Evolutionary conservation across 2,113 vertebrate species (phyloP), one percentile per base, ranked within the genome.

Genomic region (Alligator mississippiensis): DNA sequence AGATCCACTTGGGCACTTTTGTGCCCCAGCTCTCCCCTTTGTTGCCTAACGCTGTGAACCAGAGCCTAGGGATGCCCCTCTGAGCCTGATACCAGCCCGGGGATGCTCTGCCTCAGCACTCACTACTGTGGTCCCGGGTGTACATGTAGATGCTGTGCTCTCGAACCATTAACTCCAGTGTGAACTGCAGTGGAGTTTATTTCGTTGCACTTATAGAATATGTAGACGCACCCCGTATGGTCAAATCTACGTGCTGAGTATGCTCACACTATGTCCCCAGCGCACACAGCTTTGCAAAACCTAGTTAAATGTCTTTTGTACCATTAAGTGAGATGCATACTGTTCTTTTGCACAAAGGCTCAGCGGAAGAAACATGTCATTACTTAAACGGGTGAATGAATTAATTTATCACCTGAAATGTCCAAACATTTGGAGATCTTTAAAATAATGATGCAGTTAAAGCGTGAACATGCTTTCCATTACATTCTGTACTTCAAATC

Each of bases 391-490:
- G 12, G 27, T 62, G 54, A 77, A 92, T 72, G 77, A 87, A 91
- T 76, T 4, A 64, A 92, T 28, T 57, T 59, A 6, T 84, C 84
- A 84, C 34, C 58, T 62, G 70, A 80, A 30, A 57, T 34, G 47
- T 90, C 92, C 81, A 95, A 93, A 92, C 55, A 76, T 90, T 90
- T 93, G 22, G 68, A 92, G 30, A 61, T 85, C 68, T 92, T 74
- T 82, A 38, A 80, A 92, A 88, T 38, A 90, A 76, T 4, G 4
- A 82, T 8, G 12, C 63, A 74, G 85, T 96, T 92, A 79, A 93
- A 84, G 24, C 8, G 5, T 11, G 59, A 61, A 22, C 34, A 82
- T 25, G 14, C 85, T 66, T 66, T 60, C 22, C 28, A 13, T 84
- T 92, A 89, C 89, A 60, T 70, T 93, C 82, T 80, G 64, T 92